phyloP scores from a whole-genome alignment of 2,888 invertebrate species.

The Lasioglossum marginatum region DNA sequence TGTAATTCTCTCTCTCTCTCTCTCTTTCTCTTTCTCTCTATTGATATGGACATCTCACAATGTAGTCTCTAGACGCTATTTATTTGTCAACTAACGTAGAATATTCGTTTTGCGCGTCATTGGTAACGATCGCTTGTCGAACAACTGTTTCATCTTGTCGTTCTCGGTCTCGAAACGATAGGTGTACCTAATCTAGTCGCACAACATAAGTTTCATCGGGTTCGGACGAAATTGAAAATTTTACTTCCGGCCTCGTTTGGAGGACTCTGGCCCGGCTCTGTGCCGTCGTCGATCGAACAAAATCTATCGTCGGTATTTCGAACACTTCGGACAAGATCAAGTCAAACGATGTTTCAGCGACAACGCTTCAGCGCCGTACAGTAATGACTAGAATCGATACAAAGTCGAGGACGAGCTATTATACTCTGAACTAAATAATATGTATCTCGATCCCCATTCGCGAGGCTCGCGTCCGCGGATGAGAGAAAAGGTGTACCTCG shows the following conservation, averaged over 20 bases:
- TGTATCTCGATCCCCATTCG: neutral
- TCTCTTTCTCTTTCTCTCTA: neutral
- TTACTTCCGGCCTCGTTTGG: neutral
- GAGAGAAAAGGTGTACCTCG: neutral
- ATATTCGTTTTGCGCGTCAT: constrained; percentile 16
- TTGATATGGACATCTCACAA: constrained; percentile 40
- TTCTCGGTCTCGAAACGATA: neutral
- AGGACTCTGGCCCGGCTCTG: neutral
- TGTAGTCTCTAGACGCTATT: constrained; percentile 26
- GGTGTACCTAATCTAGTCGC: no score
- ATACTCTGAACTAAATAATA: neutral
- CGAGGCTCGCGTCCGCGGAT: neutral
- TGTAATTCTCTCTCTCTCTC: neutral
- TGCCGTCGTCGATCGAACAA: neutral
- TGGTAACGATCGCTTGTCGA: constrained; percentile 18
- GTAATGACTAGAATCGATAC: constrained; percentile 67
- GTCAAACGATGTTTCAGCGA: constrained; percentile 22
- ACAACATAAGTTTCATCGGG: no score
- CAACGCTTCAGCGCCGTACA: constrained; percentile 49
- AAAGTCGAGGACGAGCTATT: constrained; percentile 13
- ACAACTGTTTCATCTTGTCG: neutral
- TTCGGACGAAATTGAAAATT: neutral
- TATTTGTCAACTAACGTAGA: constrained; percentile 20
- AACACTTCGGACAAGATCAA: neutral
- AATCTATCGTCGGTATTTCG: neutral